Percentiles rank a stretch among this genome's conserved stretches.
These are phyloP conservation scores for Scatophagus argus DNA, from an alignment of 2,113 vertebrate genomes.

Conservation along the genomic window DNA sequence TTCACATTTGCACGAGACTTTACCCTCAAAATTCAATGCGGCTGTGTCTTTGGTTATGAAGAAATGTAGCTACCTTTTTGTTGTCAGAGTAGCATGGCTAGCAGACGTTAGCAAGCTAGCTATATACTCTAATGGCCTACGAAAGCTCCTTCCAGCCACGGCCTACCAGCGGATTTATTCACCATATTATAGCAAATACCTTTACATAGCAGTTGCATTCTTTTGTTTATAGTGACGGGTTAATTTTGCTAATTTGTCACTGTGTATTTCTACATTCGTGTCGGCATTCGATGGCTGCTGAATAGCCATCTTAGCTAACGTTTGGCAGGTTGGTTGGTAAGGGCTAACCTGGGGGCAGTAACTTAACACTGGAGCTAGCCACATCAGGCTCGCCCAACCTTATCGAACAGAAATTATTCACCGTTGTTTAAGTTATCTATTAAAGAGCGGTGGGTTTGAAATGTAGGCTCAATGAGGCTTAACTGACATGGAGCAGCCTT, in stretches of 20 bases:
- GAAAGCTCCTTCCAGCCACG: constrained; percentile 34
- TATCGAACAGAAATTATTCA: neutral
- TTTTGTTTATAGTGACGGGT: no score
- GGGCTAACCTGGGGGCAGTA: constrained; percentile 38
- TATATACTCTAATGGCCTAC: constrained; percentile 63
- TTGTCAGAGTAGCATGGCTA: constrained; percentile 64
- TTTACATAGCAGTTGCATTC: neutral
- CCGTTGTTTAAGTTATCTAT: neutral
- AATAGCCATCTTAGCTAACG: constrained; percentile 57
- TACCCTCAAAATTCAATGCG: neutral
- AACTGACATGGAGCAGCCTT: constrained; percentile 17
- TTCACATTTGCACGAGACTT: neutral
- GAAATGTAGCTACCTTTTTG: constrained; percentile 2
- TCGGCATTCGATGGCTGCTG: constrained; percentile 34
- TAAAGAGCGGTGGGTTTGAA: neutral
- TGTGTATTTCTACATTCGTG: neutral
- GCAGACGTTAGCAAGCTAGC: constrained; percentile 65
- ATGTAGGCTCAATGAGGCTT: neutral
- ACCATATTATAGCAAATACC: neutral
- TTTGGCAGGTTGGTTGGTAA: constrained; percentile 44
- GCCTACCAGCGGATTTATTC: constrained; percentile 20
- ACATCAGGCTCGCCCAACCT: neutral
- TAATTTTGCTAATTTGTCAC: neutral
- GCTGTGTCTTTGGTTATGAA: neutral
- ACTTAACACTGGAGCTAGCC: constrained; percentile 28